Conservation (phyloP, 35 echinoderm and acorn worm species). For the Ptychodera flava region DNA sequence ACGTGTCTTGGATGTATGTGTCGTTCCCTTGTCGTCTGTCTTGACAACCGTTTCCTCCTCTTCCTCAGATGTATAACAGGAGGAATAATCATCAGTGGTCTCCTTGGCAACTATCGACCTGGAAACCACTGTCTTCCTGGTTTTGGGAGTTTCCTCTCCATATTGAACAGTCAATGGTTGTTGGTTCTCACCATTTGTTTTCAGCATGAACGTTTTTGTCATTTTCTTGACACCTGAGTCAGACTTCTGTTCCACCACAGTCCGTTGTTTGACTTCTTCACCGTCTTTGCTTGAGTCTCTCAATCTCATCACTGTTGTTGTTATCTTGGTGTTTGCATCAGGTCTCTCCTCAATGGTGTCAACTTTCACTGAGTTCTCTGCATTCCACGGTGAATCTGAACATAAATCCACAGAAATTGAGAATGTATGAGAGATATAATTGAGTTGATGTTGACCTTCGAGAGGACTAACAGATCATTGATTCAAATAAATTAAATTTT, state of each 20-base stretch:
- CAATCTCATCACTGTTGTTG: not conserved
- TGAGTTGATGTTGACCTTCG: no score
- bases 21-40: not conserved
- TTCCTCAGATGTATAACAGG: not conserved
- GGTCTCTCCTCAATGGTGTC: not conserved
- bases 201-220: not conserved
- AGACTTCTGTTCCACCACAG: not conserved
- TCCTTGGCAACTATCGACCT: not conserved
- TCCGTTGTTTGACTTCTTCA: not conserved
- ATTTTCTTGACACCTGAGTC: not conserved
- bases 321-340: not conserved
- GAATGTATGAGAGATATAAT: no score
- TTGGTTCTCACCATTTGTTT: not conserved
- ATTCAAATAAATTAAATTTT: no score
- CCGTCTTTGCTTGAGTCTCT: not conserved
- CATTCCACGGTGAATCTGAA: no score
- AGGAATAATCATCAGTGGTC: not conserved
- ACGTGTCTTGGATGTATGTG: not conserved
- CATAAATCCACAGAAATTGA: no score
- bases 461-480: no score
- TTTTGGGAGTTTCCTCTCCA: not conserved
- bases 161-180: not conserved
- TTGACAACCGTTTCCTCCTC: not conserved
- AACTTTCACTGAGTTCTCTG: no score
- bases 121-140: not conserved